These are phyloP conservation scores for Copidosoma floridanum DNA, from an alignment of 1,140 invertebrate genomes.

Conservation along the genomic window DNA sequence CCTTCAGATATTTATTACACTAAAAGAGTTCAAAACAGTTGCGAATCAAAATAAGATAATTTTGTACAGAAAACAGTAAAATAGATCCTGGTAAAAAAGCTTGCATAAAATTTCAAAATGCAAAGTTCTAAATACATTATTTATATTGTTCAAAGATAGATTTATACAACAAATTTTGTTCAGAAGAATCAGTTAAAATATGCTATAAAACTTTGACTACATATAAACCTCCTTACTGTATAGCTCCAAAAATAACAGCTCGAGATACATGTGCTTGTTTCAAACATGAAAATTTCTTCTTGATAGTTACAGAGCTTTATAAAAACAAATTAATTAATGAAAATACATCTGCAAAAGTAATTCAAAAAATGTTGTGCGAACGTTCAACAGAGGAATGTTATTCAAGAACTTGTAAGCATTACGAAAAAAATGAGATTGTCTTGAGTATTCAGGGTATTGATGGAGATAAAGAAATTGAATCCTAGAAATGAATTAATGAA, in stretches of 20 bases:
- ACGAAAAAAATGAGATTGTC: neutral
- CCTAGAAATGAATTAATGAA: neutral
- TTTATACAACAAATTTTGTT: neutral
- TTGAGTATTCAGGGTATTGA: no score
- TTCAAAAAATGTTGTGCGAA: neutral
- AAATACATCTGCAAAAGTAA: neutral
- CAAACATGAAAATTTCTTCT: neutral
- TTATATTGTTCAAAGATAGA: neutral
- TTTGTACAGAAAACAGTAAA: neutral
- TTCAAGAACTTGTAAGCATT: neutral
- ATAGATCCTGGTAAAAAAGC: constrained; percentile 1
- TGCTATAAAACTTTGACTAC: neutral
- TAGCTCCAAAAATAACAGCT: neutral
- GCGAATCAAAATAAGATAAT: neutral
- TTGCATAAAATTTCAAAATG: neutral
- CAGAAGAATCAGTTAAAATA: neutral
- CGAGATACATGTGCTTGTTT: neutral
- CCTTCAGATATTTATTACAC: neutral
- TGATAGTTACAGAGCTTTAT: neutral
- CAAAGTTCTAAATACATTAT: neutral
- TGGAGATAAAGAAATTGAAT: neutral
- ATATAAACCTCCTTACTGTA: neutral
- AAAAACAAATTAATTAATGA: neutral
- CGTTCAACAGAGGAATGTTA: neutral
- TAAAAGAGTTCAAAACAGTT: neutral